Evolutionary conservation across 2,113 vertebrate species (phyloP).

Genomic region (Rhinoderma darwinii): DNA sequence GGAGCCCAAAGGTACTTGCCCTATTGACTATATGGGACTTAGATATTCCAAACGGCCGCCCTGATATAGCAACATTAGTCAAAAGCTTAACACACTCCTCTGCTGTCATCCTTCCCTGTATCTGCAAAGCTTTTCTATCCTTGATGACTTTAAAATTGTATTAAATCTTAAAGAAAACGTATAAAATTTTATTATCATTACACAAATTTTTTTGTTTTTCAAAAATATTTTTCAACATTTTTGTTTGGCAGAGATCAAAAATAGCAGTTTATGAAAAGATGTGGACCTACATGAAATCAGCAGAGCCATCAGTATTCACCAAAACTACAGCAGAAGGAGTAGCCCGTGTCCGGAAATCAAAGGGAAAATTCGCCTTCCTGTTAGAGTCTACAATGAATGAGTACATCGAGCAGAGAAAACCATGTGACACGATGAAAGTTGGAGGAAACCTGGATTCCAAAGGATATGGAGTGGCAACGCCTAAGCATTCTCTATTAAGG

Average conservation of each 20-base stretch:
- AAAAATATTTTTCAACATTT: not conserved
- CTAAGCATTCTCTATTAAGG: slow-evolving; percentile 99
- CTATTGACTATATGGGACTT: not conserved
- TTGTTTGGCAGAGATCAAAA: slow-evolving; percentile 92
- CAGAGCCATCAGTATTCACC: slow-evolving; percentile 96
- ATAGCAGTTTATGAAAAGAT: slow-evolving; percentile 99
- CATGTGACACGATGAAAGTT: slow-evolving; percentile 99
- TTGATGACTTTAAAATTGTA: not conserved
- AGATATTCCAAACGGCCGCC: no score
- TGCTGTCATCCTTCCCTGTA: not conserved
- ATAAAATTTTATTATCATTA: not conserved
- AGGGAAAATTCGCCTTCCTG: slow-evolving; percentile 98
- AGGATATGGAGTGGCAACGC: slow-evolving; percentile 97
- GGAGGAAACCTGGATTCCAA: slow-evolving; percentile 99
- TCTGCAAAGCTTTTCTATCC: not conserved
- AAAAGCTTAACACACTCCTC: no score
- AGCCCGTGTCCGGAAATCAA: slow-evolving; percentile 96
- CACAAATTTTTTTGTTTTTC: no score
- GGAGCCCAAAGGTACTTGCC: not conserved
- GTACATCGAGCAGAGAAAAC: slow-evolving; percentile 98
- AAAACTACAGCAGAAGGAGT: slow-evolving; percentile 97
- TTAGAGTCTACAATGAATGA: slow-evolving; percentile 99
- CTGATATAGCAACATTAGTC: no score
- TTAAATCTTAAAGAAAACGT: not conserved
- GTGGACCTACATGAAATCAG: slow-evolving; percentile 99